phyloP scores from a whole-genome alignment of 2,113 vertebrate species.

The Tachuris rubrigastra region DNA sequence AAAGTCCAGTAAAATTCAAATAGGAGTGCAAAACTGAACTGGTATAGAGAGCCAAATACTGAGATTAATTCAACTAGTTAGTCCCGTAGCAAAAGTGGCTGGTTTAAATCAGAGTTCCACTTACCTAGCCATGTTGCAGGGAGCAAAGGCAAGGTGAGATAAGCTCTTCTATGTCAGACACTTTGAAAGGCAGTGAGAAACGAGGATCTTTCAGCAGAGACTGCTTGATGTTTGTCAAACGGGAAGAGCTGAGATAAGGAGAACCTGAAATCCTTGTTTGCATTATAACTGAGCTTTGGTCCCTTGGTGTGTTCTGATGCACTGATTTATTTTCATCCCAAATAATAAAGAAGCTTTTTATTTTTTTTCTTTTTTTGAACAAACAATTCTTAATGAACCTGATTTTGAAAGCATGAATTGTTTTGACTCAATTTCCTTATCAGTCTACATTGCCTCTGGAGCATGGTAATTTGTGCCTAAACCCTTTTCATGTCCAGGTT shows the following conservation, averaged over 20 bases:
- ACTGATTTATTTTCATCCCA: background rate
- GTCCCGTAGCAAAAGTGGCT: fast-evolving
- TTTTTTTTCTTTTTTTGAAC: background rate
- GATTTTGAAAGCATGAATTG: background rate
- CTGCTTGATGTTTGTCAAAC: background rate
- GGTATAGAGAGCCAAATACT: background rate
- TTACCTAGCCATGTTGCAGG: background rate
- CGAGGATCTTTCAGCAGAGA: background rate
- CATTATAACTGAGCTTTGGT: background rate
- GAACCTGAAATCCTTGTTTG: background rate
- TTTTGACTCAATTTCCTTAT: background rate
- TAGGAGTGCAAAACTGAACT: background rate
- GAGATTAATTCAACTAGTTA: slow-evolving; percentile 2
- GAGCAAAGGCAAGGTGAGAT: background rate
- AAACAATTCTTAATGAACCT: background rate
- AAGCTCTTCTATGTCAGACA: background rate
- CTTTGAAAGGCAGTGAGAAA: background rate
- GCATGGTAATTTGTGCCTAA: fast-evolving
- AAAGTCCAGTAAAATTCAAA: slow-evolving; percentile 59
- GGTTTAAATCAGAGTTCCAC: background rate
- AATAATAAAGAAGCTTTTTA: background rate
- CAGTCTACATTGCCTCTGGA: background rate
- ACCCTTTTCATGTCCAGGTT: background rate
- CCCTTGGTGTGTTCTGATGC: background rate
- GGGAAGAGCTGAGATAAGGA: slow-evolving; percentile 32